Evolutionary conservation across 2,888 invertebrate species (phyloP), one percentile per base, ranked within the genome.

Genomic region (Rhagophthalmus giganteus): DNA sequence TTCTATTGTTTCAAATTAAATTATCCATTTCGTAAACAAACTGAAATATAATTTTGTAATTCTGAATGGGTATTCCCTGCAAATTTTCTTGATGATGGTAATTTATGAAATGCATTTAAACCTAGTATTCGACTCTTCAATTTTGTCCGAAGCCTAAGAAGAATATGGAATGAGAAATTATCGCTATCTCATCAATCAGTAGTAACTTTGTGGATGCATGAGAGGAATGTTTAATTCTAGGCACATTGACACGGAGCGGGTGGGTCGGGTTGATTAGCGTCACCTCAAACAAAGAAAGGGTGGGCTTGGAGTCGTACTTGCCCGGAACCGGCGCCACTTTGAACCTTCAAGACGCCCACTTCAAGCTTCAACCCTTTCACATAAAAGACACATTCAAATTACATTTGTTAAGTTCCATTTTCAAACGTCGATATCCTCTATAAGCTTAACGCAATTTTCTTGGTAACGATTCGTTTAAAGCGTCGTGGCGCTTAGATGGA

Each of bases 251-350:
- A 51, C 45, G 46, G 39, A 46, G 38, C 58, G 51, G 52, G 52
- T 42, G 58, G 53, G 41, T 55, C 55, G 47, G 33, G 39, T 47
- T 53, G 58, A 56, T 58, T 56, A 54, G 56, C 51, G 53, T 56
- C 54, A 52, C 58, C 58, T 52, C 54, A 56, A 54, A 58, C 58
- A 58, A 58, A 58, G 58, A 54, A 58, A 58, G 52, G 58, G 58
- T 45, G 52, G 56, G 48, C 38, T 50, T 38, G 51, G 52, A 34
- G 25, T 45, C 39, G 50, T 41, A 47, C 39, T 56, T 44, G 51
- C 51, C 38, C 51, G 41, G 41, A 54, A 47, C 44, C 52, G 48
- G 42, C 28, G 47, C 25, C 51, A 53, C 53, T 56, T 51, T 56
- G 54, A 56, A 56, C 47, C 56, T 42, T 37, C 39, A 44, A 46